Conservation (phyloP, 2,113 vertebrate species). For the Cnemophilus loriae region DNA sequence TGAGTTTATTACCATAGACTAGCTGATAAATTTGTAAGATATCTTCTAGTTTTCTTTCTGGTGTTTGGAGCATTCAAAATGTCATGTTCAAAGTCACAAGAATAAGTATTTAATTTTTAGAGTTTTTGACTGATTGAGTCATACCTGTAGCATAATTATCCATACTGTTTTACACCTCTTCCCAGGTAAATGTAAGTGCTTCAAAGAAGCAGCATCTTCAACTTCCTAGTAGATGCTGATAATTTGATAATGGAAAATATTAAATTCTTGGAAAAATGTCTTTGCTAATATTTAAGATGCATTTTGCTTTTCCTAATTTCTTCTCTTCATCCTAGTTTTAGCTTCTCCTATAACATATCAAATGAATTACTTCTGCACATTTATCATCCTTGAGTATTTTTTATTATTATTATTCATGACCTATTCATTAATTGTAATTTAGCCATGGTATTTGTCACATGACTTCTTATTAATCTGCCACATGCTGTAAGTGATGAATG, state of each 20-base stretch:
- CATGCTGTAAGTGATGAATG: background rate
- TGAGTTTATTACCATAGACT: background rate
- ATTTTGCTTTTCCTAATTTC: background rate
- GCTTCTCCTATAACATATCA: background rate
- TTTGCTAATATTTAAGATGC: background rate
- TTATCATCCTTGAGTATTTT: background rate
- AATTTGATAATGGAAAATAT: background rate
- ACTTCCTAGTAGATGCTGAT: background rate
- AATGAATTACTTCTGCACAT: background rate
- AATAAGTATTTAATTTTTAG: background rate
- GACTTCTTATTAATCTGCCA: background rate
- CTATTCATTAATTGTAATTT: background rate
- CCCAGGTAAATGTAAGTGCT: background rate
- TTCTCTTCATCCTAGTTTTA: background rate
- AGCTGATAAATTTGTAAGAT: background rate
- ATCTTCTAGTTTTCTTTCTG: background rate
- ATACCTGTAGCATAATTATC: background rate
- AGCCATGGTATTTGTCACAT: background rate
- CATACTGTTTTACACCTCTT: background rate
- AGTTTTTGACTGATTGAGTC: background rate
- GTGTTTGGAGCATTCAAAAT: background rate
- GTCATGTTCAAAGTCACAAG: background rate
- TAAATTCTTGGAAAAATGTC: background rate
- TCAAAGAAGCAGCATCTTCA: background rate
- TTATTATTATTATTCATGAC: background rate